A percentile compares a stretch with the other conserved stretches of the same genome.
phyloP scores from a whole-genome alignment of 2,113 vertebrate genomes.

The Calidris pygmaea region DNA sequence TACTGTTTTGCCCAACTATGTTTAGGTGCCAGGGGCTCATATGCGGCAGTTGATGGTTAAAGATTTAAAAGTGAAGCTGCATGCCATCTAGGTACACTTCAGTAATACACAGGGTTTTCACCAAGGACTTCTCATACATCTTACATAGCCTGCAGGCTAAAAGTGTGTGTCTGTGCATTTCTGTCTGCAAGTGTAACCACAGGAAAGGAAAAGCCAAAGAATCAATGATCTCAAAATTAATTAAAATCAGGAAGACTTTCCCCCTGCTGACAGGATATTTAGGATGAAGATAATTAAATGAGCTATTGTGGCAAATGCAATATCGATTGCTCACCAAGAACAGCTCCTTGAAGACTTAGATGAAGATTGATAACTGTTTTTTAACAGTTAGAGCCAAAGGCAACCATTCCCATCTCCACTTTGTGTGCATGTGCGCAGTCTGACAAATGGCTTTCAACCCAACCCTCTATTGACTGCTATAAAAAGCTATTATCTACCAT shows the following conservation, averaged over 20 bases:
- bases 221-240: conserved; percentile 71
- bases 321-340: conserved; percentile 69
- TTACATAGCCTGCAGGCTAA: conserved; percentile 17
- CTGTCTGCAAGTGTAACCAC: conserved; percentile 18
- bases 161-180: conserved; percentile 1
- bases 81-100: neutral
- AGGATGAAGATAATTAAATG: conserved; percentile 76
- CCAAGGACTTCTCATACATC: conserved; percentile 9
- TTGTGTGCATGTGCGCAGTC: neutral
- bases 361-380: conserved; percentile 54
- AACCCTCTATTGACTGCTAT: neutral
- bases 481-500: conserved; percentile 1
- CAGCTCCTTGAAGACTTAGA: conserved; percentile 48
- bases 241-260: conserved; percentile 70
- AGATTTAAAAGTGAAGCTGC: conserved; percentile 25
- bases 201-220: conserved; percentile 44
- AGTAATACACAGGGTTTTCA: neutral
- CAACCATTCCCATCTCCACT: conserved; percentile 29
- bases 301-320: conserved; percentile 62
- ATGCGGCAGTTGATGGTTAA: conserved; percentile 6
- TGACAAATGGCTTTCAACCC: conserved; percentile 10
- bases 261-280: conserved; percentile 59
- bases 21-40: conserved; percentile 22
- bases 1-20: neutral
- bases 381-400: conserved; percentile 49